Percentiles rank a stretch among this genome's conserved stretches.
These are phyloP conservation scores for Notarius quadriscutis DNA, from an alignment of 2,113 vertebrate species.

Conservation along the genomic window DNA sequence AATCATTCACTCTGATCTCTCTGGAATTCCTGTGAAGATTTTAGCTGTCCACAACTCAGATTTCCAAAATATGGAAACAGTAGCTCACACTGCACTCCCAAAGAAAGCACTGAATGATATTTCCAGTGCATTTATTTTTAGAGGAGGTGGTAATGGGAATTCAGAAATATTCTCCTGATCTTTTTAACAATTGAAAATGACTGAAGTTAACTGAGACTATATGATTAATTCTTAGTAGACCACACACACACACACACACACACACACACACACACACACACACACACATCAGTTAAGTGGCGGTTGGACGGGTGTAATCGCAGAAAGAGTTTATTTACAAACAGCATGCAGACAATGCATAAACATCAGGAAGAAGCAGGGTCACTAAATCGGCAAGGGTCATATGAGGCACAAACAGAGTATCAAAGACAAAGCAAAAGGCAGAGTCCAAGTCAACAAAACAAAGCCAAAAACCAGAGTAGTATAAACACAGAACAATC, in stretches of 20 bases:
- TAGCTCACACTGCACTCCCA: conserved; percentile 59
- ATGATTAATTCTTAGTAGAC: conserved; percentile 72
- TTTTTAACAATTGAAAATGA: conserved; percentile 73
- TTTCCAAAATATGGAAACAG: conserved; percentile 66
- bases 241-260: conserved; percentile 16
- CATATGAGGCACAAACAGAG: too few relatives aligned
- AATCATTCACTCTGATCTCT: conserved; percentile 72
- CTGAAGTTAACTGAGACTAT: conserved; percentile 79
- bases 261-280: conserved; percentile 7
- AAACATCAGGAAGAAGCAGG: too few relatives aligned
- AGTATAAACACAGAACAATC: too few relatives aligned
- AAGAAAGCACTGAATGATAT: conserved; percentile 80
- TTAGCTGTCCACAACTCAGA: conserved; percentile 64
- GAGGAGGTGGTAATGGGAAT: conserved; percentile 57
- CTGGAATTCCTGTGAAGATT: conserved; percentile 65
- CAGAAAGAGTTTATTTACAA: too few relatives aligned
- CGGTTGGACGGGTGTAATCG: too few relatives aligned
- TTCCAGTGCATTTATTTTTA: conserved; percentile 73
- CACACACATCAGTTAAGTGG: neutral
- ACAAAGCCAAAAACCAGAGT: too few relatives aligned
- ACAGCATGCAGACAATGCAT: too few relatives aligned
- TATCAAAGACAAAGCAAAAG: too few relatives aligned
- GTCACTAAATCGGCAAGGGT: too few relatives aligned
- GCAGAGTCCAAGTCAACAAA: too few relatives aligned
- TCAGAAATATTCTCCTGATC: conserved; percentile 74